Conservation (phyloP, 2,888 invertebrate species). For the Lepidochitona cinerea region DNA sequence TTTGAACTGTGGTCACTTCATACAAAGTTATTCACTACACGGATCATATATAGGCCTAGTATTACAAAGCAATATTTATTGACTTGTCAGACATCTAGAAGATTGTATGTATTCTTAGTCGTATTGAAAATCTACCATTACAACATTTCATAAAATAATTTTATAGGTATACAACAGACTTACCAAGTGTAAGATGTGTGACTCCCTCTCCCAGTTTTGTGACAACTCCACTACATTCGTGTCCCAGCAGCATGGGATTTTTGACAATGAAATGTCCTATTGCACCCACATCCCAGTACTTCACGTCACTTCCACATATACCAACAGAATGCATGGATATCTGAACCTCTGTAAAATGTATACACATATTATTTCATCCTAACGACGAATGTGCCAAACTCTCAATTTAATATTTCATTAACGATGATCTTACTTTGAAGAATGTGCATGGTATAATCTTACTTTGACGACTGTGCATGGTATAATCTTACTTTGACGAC, state of each 20-base stretch:
- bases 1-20: too few species aligned
- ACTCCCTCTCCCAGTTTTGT: constrained; percentile 79
- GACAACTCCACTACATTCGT: constrained; percentile 81
- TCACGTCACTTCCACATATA: constrained; percentile 95
- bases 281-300: constrained; percentile 86
- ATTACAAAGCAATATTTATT: background rate
- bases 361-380: too few species aligned
- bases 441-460: too few species aligned
- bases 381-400: too few species aligned
- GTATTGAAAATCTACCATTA: background rate
- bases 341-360: constrained; percentile 81
- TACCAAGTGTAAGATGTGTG: constrained; percentile 74
- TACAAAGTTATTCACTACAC: too few species aligned
- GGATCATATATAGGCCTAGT: too few species aligned
- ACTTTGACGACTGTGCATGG: too few species aligned
- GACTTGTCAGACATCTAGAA: background rate
- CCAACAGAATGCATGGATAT: constrained; percentile 92
- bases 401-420: too few species aligned
- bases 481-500: too few species aligned
- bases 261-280: constrained; percentile 87
- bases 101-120: background rate
- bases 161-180: too few species aligned
- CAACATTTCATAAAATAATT: too few species aligned
- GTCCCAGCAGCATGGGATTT: constrained; percentile 94
- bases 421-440: too few species aligned